phyloP scores from a whole-genome alignment of 2,888 invertebrate genomes.

The Ctenicera cuprea region DNA sequence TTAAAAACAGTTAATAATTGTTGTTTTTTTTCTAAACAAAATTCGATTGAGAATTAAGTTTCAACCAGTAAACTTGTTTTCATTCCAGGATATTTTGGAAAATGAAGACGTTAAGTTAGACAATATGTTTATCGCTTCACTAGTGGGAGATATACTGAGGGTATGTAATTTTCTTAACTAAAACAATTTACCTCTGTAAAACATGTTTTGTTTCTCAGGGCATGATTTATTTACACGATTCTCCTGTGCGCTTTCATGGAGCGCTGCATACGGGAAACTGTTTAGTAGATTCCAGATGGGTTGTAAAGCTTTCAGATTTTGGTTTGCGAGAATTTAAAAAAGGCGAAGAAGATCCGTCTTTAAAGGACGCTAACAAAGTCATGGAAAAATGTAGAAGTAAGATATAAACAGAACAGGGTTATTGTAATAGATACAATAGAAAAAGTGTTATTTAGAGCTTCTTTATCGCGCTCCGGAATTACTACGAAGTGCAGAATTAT shows the following conservation, averaged over 20 bases:
- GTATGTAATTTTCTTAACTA: constrained; percentile 76
- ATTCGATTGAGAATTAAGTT: too few relatives aligned
- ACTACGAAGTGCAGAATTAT: constrained; percentile 74
- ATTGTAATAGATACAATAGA: neutral
- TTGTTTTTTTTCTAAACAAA: too few relatives aligned
- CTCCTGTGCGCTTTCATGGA: constrained; percentile 90
- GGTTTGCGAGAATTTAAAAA: constrained; percentile 91
- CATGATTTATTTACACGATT: constrained; percentile 93
- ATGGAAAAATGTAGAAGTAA: constrained; percentile 84
- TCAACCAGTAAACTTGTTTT: too few relatives aligned
- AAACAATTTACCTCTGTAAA: neutral
- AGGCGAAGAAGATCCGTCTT: constrained; percentile 80
- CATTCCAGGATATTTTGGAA: constrained; percentile 88
- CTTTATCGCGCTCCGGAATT: constrained; percentile 90
- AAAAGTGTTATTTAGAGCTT: constrained; percentile 74
- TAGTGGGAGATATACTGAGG: constrained; percentile 95
- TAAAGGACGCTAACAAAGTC: constrained; percentile 76
- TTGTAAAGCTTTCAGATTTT: constrained; percentile 94
- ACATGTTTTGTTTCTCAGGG: constrained; percentile 77
- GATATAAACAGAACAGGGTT: constrained; percentile 59
- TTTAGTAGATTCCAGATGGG: constrained; percentile 95
- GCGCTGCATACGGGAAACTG: constrained; percentile 93
- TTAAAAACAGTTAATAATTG: too few relatives aligned
- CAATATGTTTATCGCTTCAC: constrained; percentile 96
- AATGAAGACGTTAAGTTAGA: constrained; percentile 97